Evolutionary conservation across 2,113 vertebrate genomes (phyloP).

Genomic region (Etheostoma cragini): DNA sequence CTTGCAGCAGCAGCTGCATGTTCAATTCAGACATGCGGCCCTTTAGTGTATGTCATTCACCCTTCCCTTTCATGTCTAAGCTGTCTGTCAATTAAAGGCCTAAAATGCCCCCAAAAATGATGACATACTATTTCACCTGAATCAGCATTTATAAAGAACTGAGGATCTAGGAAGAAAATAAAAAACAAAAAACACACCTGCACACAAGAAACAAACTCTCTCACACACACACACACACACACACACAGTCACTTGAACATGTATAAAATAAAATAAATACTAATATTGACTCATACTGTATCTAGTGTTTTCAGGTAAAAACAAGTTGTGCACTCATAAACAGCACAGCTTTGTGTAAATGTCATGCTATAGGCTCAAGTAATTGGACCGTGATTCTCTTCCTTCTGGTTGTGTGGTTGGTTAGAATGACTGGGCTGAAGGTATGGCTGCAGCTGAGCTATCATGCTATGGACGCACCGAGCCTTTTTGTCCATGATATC

Average conservation of each 20-base stretch:
- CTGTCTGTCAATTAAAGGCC: too few species aligned
- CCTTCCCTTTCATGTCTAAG: too few species aligned
- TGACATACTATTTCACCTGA: neutral
- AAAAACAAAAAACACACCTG: neutral
- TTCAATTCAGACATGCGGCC: too few species aligned
- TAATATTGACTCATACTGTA: neutral
- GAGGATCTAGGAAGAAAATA: neutral
- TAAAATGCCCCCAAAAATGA: too few species aligned
- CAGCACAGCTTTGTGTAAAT: neutral
- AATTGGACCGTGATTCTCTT: slow-evolving; percentile 9
- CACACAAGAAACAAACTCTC: neutral
- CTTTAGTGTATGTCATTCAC: too few species aligned
- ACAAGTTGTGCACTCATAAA: neutral
- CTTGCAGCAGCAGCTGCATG: too few species aligned
- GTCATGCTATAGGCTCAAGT: neutral
- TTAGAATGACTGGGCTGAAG: slow-evolving; percentile 43
- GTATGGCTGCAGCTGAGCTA: slow-evolving; percentile 83
- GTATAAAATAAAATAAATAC: neutral
- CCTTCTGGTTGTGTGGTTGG: slow-evolving; percentile 6
- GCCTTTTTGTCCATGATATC: slow-evolving; percentile 87
- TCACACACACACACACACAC: too few species aligned
- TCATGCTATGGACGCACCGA: slow-evolving; percentile 83
- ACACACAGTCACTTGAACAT: neutral
- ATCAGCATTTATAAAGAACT: neutral
- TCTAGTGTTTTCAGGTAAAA: neutral